Evolutionary conservation across 2,888 invertebrate species (phyloP).

Genomic region (Lathronympha strigana): DNA sequence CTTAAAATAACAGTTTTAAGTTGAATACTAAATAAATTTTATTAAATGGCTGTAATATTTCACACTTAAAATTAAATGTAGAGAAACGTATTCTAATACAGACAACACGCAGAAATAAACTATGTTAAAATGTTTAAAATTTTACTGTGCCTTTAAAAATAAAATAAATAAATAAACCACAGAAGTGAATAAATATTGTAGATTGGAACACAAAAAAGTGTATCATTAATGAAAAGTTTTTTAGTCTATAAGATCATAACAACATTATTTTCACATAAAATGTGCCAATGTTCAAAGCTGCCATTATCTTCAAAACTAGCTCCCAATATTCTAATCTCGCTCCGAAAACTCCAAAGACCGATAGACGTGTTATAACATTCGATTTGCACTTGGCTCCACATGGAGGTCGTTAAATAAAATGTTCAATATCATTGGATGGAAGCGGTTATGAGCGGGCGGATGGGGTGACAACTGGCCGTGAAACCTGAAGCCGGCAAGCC

Average conservation of each 20-base stretch:
- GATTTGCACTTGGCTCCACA: conserved; percentile 53
- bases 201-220: too few relatives aligned
- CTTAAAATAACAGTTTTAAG: too few relatives aligned
- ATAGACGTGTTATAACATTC: conserved; percentile 55
- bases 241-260: not conserved
- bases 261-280: not conserved
- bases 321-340: conserved; percentile 12
- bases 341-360: conserved; percentile 42
- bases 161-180: too few relatives aligned
- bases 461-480: conserved; percentile 68
- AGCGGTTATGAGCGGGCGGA: conserved; percentile 65
- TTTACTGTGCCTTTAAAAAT: too few relatives aligned
- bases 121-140: too few relatives aligned
- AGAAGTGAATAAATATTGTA: too few relatives aligned
- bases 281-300: not conserved
- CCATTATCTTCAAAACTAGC: conserved; percentile 12
- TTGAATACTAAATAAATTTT: too few relatives aligned
- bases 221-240: too few relatives aligned
- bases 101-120: too few relatives aligned
- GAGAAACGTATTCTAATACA: too few relatives aligned
- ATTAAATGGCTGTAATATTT: too few relatives aligned
- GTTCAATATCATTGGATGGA: conserved; percentile 61
- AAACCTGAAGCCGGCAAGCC: conserved; percentile 51
- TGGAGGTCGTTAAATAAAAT: conserved; percentile 65
- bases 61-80: too few relatives aligned